These are phyloP conservation scores for Ctenosaura bakeri DNA, from an alignment of 2,797 vertebrate species.

Conservation along the genomic window DNA sequence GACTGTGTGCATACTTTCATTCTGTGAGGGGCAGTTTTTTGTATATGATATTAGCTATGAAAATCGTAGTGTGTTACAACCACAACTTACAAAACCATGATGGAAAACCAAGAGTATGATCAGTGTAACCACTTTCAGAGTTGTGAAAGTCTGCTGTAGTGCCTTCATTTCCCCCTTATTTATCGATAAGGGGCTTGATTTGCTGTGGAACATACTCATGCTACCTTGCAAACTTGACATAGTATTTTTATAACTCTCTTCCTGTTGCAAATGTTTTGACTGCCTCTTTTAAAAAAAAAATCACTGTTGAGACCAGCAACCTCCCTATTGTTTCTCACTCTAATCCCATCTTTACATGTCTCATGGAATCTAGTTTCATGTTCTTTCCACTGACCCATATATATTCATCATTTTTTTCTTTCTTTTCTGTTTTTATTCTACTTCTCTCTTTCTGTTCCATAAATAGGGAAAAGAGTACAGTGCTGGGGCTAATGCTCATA, in stretches of 20 bases:
- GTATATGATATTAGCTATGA: not conserved
- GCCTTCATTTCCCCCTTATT: too few relatives aligned
- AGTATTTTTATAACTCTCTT: too few relatives aligned
- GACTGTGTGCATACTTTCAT: not conserved
- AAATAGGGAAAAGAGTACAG: not conserved
- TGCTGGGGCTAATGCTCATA: not conserved
- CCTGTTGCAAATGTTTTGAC: not conserved
- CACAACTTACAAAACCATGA: too few relatives aligned
- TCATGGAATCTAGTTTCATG: not conserved
- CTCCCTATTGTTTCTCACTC: not conserved
- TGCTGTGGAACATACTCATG: too few relatives aligned
- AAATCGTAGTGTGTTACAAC: not conserved
- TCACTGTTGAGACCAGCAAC: not conserved
- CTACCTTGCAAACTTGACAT: too few relatives aligned
- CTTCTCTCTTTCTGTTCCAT: not conserved
- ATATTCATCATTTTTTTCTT: not conserved
- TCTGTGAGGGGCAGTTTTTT: not conserved
- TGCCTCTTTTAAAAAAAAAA: not conserved
- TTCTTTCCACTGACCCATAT: not conserved
- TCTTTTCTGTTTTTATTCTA: not conserved
- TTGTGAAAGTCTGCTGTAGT: too few relatives aligned
- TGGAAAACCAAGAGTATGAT: too few relatives aligned
- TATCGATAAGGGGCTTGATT: too few relatives aligned
- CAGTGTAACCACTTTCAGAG: too few relatives aligned
- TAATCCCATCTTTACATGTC: not conserved